Evolutionary conservation across 2,888 invertebrate genomes (phyloP).

Genomic region (Acanthosepion lycidas): DNA sequence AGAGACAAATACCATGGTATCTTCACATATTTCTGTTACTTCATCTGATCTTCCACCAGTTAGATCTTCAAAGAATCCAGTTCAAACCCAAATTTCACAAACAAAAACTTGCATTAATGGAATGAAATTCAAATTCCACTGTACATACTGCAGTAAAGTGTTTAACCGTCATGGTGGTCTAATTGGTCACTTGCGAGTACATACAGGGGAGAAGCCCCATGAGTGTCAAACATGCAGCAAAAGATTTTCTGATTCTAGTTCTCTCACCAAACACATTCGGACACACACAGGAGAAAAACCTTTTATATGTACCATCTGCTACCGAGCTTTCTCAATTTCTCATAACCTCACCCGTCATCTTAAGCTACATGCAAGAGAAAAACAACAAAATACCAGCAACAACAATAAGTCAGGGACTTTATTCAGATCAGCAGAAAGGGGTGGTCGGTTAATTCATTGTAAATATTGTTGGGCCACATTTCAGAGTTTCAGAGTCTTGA

Average conservation of each 20-base stretch:
- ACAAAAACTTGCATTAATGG: neutral
- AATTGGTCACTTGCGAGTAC: neutral
- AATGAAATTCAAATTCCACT: neutral
- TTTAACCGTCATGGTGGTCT: neutral
- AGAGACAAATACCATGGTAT: neutral
- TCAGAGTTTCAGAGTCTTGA: neutral
- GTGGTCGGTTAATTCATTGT: neutral
- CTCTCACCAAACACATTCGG: neutral
- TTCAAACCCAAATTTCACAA: neutral
- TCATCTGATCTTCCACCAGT: neutral
- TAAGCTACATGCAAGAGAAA: neutral
- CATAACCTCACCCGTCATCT: neutral
- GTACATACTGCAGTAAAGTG: neutral
- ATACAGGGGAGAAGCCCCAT: neutral
- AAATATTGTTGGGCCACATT: neutral
- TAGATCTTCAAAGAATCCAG: neutral
- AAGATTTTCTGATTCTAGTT: neutral
- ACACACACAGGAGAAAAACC: neutral
- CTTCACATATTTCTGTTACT: no score
- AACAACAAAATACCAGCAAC: neutral
- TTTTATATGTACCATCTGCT: neutral
- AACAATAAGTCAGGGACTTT: neutral
- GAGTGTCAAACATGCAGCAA: neutral
- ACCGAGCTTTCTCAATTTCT: neutral
- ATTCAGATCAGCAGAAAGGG: neutral